Conservation (phyloP, 2,888 invertebrate genomes). For the Hirtodrosophila cameraria region DNA sequence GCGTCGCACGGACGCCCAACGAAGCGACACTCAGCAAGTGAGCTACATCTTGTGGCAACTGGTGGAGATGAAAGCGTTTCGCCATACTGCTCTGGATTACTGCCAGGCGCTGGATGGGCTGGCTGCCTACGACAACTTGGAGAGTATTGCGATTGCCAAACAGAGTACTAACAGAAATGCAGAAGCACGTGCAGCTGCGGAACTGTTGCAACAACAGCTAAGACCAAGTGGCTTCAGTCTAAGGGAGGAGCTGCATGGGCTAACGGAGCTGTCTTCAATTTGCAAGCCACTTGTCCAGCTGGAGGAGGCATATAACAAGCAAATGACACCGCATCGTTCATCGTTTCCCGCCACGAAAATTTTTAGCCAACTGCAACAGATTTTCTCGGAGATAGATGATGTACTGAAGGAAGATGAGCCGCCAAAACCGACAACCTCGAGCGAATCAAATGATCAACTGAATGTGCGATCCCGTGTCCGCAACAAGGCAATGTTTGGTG, state of each 20-base stretch:
- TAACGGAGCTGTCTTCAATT: conserved; percentile 35
- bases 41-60: conserved; percentile 70
- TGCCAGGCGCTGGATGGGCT: conserved; percentile 72
- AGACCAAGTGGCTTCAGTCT: conserved; percentile 21
- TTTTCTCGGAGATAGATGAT: conserved; percentile 49
- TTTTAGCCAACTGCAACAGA: conserved; percentile 58
- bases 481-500: conserved; percentile 57
- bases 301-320: conserved; percentile 75
- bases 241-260: conserved; percentile 55
- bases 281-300: conserved; percentile 60
- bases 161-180: conserved; percentile 2
- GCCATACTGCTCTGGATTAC: conserved; percentile 72
- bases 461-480: conserved; percentile 38
- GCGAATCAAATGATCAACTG: conserved; percentile 24
- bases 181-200: neutral
- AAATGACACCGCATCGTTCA: conserved; percentile 56
- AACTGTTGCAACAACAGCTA: conserved; percentile 45
- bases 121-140: conserved; percentile 71
- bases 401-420: conserved; percentile 22
- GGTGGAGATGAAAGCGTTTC: conserved; percentile 66
- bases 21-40: conserved; percentile 56
- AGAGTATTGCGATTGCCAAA: conserved; percentile 21
- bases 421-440: conserved; percentile 27
- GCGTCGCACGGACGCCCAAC: conserved; percentile 2
- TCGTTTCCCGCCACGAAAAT: conserved; percentile 62